Evolutionary conservation across 2,888 invertebrate genomes (phyloP), one percentile per base, ranked within the genome.

Genomic region (Acrobasis repandana): DNA sequence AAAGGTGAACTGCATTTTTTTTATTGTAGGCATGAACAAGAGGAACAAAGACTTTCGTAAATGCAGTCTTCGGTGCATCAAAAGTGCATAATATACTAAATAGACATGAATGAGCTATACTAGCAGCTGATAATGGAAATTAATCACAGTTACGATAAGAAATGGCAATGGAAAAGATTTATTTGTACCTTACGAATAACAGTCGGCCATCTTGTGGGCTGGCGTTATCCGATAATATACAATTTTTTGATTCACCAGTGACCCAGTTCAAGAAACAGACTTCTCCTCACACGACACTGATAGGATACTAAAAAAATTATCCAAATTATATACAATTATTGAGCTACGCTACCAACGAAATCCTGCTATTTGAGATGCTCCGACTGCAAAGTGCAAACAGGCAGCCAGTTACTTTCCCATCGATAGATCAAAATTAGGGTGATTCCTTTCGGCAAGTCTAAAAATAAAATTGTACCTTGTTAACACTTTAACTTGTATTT

Each of bases 131-230:
- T 62, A 65, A 66, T 64, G 60, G 16, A 69, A 68, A 57, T 51
- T 66, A 73, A 72, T 70, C 72, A 71, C 71, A 74, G 62, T 65
- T 72, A 72, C 63, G 68, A 67, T 68, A 69, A 63, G 66, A 67
- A 68, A 72, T 76, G 67, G 68, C 66, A 75, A 79, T 70, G 73
- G 74, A 78, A 83, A 80, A 77, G 75, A 81, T 82, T 80, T 83
- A 82, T 85, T 83, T 82, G 83, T 90, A 90, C 90, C 90, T 90
- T 88, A 92, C 90, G 86, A 91, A 89, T 85, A 90, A 88, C 87
- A 88, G 91, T 89, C 92, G 91, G 92, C 92, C 92, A 92, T 92
- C 88, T 92, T 92, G 92, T 90, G 83, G 90, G 87, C 89, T 90
- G 75, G 90, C 91, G 90, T 90, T 91, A 89, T 88, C 85, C 89